These are phyloP conservation scores for Condylostylus longicornis DNA, from an alignment of 1,140 invertebrate genomes.

Conservation along the genomic window DNA sequence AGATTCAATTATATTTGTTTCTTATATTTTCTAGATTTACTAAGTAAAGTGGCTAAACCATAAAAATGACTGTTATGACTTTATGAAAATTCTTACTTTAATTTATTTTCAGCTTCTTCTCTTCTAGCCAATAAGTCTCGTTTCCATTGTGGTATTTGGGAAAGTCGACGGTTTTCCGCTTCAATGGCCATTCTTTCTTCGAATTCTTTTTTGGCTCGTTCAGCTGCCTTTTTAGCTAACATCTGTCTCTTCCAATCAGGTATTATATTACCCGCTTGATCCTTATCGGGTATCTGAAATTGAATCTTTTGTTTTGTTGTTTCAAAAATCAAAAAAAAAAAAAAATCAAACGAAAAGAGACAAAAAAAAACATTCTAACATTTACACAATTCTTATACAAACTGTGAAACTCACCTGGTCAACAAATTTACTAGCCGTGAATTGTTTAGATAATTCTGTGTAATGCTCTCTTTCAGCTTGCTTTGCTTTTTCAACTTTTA, in stretches of 20 bases:
- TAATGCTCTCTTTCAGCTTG: conserved; percentile 63
- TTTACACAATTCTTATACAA: no score
- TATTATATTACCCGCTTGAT: conserved; percentile 74
- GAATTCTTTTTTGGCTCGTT: conserved; percentile 75
- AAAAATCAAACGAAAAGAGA: conserved; percentile 1
- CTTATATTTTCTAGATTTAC: neutral
- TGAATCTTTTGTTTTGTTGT: conserved; percentile 21
- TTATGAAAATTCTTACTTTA: conserved; percentile 39
- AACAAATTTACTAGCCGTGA: conserved; percentile 74
- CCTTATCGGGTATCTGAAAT: conserved; percentile 71
- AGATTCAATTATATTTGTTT: conserved; percentile 1
- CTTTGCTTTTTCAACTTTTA: conserved; percentile 74
- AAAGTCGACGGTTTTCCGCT: conserved; percentile 68
- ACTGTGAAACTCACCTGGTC: conserved; percentile 51
- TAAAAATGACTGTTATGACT: neutral
- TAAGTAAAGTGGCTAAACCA: neutral
- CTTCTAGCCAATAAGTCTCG: conserved; percentile 69
- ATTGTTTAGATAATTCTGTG: conserved; percentile 65
- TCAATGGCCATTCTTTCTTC: conserved; percentile 70
- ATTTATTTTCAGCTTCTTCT: conserved; percentile 55
- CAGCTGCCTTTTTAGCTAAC: conserved; percentile 82
- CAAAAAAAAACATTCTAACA: conserved; percentile 7
- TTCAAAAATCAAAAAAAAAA: conserved; percentile 3
- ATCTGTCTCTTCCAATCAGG: conserved; percentile 90
- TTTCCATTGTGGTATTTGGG: conserved; percentile 85